A percentile compares a stretch with the other conserved stretches of the same genome.
phyloP scores from a whole-genome alignment of 2,797 vertebrate species.

The Ceryle rudis region DNA sequence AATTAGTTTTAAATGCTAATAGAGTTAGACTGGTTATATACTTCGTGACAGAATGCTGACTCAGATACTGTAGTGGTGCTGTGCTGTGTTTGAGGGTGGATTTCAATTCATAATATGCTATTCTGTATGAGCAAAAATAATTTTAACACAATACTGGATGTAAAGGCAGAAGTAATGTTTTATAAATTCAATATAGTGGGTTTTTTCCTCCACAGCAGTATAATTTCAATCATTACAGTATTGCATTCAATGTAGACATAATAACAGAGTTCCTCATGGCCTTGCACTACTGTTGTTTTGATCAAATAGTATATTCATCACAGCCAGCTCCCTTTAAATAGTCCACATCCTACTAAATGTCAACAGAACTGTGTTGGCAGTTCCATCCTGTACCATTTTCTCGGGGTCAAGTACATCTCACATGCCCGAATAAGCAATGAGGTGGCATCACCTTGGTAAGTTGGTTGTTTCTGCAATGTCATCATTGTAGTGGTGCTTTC shows the following conservation, averaged over 20 bases:
- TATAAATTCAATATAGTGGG: neutral
- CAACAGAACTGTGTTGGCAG: neutral
- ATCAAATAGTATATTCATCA: neutral
- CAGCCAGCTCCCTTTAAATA: neutral
- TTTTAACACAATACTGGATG: neutral
- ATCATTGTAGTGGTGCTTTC: neutral
- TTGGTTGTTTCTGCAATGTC: neutral
- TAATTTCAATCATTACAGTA: neutral
- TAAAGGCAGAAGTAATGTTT: neutral
- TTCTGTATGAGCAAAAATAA: neutral
- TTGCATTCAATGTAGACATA: neutral
- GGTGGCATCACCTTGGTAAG: neutral
- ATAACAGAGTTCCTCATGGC: neutral
- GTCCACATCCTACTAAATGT: neutral
- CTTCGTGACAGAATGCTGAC: neutral
- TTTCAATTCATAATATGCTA: neutral
- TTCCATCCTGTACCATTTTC: neutral
- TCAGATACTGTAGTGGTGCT: neutral
- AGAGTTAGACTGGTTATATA: too few relatives aligned
- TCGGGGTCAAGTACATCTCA: neutral
- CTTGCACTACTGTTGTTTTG: neutral
- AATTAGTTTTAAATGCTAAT: neutral
- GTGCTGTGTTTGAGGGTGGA: neutral
- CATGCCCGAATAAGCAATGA: neutral
- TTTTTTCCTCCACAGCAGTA: neutral